phyloP scores from a whole-genome alignment of 2,888 invertebrate species.

The Pollenia labialis region DNA sequence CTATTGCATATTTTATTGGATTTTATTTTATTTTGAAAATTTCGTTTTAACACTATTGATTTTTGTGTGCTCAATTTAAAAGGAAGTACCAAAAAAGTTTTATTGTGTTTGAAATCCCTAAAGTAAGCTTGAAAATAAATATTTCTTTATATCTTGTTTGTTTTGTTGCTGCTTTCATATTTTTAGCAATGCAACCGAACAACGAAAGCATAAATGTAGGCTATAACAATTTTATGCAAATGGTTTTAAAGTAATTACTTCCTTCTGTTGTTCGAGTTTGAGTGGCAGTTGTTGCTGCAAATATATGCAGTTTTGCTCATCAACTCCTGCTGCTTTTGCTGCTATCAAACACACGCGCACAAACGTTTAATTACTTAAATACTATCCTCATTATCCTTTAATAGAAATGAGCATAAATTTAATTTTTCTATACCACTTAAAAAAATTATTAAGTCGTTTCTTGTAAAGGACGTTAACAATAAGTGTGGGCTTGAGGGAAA shows the following conservation, averaged over 20 bases:
- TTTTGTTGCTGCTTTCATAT: background rate
- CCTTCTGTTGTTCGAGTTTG: background rate
- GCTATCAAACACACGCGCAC: conserved; percentile 9
- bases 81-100: conserved; percentile 12
- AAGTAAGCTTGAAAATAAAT: conserved; percentile 49
- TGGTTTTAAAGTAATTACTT: conserved; percentile 45
- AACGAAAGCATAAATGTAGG: conserved; percentile 49
- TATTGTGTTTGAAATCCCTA: conserved; percentile 33
- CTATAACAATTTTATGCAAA: conserved; percentile 56
- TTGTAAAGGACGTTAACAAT: background rate
- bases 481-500: background rate
- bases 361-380: conserved; percentile 39
- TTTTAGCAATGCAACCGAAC: conserved; percentile 2
- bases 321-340: background rate
- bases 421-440: conserved; percentile 9
- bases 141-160: background rate
- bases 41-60: conserved; percentile 43
- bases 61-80: conserved; percentile 52
- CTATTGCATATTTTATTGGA: background rate
- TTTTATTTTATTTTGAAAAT: conserved; percentile 1
- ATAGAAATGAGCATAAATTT: background rate
- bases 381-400: background rate
- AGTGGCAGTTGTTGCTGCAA: background rate
- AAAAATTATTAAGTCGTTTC: conserved; percentile 20
- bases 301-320: background rate